phyloP scores from a whole-genome alignment of 2,888 invertebrate genomes.

The Orthosia gracilis region DNA sequence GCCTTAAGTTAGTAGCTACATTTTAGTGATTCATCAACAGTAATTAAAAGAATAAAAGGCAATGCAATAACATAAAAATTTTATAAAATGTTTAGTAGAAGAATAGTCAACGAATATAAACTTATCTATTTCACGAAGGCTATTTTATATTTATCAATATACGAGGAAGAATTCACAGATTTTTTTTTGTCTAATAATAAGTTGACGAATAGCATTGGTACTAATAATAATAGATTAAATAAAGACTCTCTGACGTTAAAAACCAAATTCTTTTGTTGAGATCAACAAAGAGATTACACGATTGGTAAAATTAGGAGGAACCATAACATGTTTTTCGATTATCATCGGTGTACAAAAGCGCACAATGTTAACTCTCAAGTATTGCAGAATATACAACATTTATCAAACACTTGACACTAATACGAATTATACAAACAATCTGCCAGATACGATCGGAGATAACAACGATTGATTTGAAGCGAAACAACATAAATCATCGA shows the following conservation, averaged over 20 bases:
- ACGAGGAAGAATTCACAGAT: conserved; percentile 14
- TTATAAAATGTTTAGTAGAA: conserved; percentile 6
- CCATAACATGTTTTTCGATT: conserved; percentile 39
- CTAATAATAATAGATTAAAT: conserved; percentile 21
- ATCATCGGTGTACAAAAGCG: conserved; percentile 37
- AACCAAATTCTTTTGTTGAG: conserved; percentile 37
- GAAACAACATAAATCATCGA: conserved; percentile 48
- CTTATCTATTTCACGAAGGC: conserved; percentile 37
- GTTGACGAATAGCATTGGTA: conserved; percentile 12
- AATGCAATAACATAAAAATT: not conserved
- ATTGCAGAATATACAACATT: conserved; percentile 42
- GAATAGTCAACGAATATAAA: conserved; percentile 11
- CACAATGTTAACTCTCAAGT: conserved; percentile 41
- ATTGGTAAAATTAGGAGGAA: conserved; percentile 26
- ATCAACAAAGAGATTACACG: conserved; percentile 39
- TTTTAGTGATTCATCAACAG: conserved; percentile 1
- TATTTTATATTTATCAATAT: conserved; percentile 19
- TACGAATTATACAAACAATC: conserved; percentile 55
- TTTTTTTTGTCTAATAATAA: conserved; percentile 11
- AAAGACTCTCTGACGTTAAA: conserved; percentile 14
- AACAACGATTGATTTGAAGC: conserved; percentile 52
- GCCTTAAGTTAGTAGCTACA: not conserved
- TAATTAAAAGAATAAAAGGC: not conserved
- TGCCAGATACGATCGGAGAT: conserved; percentile 52
- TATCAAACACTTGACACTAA: conserved; percentile 61